Percentiles rank a stretch among this genome's conserved stretches.
These are phyloP conservation scores for Ficedula albicollis DNA, from an alignment of 2,797 vertebrate genomes.

Conservation along the genomic window DNA sequence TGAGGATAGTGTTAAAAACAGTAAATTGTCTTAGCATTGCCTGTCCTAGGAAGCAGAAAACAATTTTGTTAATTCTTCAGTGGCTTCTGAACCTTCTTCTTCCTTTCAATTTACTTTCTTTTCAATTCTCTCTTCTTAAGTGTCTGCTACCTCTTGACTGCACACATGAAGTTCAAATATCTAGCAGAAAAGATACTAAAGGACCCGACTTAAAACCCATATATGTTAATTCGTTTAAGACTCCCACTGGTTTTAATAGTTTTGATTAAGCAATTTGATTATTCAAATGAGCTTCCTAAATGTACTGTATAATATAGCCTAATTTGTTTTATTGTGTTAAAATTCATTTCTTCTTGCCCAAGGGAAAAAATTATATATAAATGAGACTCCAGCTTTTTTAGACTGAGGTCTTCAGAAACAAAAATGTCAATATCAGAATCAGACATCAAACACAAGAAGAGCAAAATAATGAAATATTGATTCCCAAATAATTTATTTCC, in stretches of 20 bases:
- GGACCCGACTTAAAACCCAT: background rate
- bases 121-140: background rate
- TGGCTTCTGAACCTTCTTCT: background rate
- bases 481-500: background rate
- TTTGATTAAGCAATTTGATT: background rate
- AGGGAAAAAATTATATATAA: background rate
- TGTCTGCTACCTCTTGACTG: background rate
- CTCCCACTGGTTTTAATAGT: background rate
- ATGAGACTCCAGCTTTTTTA: background rate
- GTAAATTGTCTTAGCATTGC: background rate
- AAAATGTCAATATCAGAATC: background rate
- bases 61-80: background rate
- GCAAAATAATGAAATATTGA: background rate
- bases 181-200: background rate
- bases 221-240: background rate
- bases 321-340: slow-evolving; percentile 5
- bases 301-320: background rate
- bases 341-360: background rate
- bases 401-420: background rate
- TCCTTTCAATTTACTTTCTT: background rate
- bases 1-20: background rate
- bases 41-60: background rate
- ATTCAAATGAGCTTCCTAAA: slow-evolving; percentile 44
- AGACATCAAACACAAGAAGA: background rate
- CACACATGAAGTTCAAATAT: background rate